Evolutionary conservation across 2,797 vertebrate genomes (phyloP), one percentile per base, ranked within the genome.

Genomic region (Coregonus ussuriensis): DNA sequence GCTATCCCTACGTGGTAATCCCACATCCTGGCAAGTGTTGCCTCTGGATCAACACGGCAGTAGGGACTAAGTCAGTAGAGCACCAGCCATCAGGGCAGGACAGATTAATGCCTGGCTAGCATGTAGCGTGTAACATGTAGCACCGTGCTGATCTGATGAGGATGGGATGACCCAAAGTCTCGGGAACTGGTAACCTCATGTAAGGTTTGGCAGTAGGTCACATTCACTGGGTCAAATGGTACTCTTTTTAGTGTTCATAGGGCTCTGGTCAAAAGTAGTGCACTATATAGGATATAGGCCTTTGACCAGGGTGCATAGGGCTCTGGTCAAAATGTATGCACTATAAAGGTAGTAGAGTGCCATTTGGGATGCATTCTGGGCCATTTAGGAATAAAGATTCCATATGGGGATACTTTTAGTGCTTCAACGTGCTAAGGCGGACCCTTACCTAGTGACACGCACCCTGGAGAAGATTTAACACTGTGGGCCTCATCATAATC

Each of bases 71-170:
- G 75, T 73, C 65, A 70, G 68, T 29, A 71, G 53, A 62, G 69
- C 18, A 29, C 18, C 47, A 72, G 69, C 25, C 59, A 74, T 52
- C 29, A 41, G 72, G 33, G 62, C 65, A 67, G 33, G 14, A n/a
- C 13, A 33, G 70, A 59, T 52, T 69, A 76, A 54, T 6, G 15
- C 4, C 56, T n/a, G 54, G 54, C 54, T 74, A 73, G 21, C 35
- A 18, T 69, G 35, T 53, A 53, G 21, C 11, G 56, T 72, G 78
- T 72, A 47, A 78, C 54, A 72, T 86, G 71, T 79, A 85, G 88
- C 77, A 83, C 85, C 80, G 82, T 68, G 82, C 75, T 65, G 77
- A 80, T 33, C 77, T 89, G 85, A 82, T 9, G 53, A n/a, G 51
- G 41, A 21, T 21, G 56, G 18, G 56, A 62, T n/a, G 0, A 3